phyloP scores from a whole-genome alignment of 2,888 invertebrate species.

The Drosophila prolongata region DNA sequence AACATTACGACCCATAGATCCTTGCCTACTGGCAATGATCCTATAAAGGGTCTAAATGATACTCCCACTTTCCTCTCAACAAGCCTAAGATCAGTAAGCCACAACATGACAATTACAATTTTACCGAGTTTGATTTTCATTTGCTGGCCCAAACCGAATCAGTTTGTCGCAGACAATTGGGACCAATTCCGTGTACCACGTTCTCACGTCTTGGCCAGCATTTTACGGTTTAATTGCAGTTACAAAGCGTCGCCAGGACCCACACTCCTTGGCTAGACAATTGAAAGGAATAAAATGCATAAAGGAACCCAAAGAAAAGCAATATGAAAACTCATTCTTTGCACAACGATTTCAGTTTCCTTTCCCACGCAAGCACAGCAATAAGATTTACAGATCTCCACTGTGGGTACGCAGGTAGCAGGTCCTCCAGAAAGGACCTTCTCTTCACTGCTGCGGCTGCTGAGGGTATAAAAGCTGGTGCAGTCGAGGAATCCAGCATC shows the following conservation, averaged over 20 bases:
- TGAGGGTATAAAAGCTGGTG: slow-evolving; percentile 65
- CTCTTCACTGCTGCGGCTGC: slow-evolving; percentile 5
- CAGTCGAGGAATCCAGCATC: slow-evolving; percentile 61
- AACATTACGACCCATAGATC: no score
- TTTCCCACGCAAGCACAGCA: slow-evolving; percentile 68
- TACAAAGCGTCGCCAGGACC: slow-evolving; percentile 55
- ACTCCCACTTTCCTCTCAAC: slow-evolving; percentile 3
- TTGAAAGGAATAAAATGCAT: slow-evolving; percentile 29
- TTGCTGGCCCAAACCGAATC: slow-evolving; percentile 44
- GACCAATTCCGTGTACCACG: slow-evolving; percentile 15
- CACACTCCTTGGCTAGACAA: slow-evolving; percentile 64
- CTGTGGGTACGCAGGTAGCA: slow-evolving; percentile 62
- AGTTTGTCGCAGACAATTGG: slow-evolving; percentile 44
- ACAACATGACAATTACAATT: slow-evolving; percentile 43
- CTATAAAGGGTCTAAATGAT: neutral
- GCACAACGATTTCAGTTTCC: slow-evolving; percentile 56
- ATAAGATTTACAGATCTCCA: slow-evolving; percentile 58
- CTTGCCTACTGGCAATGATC: neutral
- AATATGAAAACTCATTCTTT: slow-evolving; percentile 15
- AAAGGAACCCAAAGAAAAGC: slow-evolving; percentile 12
- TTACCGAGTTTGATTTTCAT: slow-evolving; percentile 38
- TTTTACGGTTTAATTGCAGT: slow-evolving; percentile 77
- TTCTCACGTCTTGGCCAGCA: slow-evolving; percentile 54
- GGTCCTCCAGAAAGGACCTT: slow-evolving; percentile 60
- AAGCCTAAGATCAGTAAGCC: slow-evolving; percentile 29